Percentiles rank a stretch among this genome's conserved stretches.
Conservation (phyloP, 1,140 invertebrate species). For the Drosophila tropicalis region DNA sequence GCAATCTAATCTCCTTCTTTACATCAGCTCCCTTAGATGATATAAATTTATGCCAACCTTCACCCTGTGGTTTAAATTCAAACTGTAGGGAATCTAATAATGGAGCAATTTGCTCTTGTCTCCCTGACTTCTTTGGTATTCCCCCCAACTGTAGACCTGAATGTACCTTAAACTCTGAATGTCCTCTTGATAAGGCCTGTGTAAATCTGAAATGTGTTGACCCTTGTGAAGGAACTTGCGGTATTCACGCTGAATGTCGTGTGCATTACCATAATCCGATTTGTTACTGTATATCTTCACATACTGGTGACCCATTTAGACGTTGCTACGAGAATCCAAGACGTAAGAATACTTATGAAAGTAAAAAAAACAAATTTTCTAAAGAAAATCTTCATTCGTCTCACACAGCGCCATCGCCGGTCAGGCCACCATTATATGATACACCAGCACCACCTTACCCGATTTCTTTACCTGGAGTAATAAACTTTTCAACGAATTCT, state of each 20-base stretch:
- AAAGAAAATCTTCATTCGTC: conserved; percentile 20
- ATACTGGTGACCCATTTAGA: conserved; percentile 87
- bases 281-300: conserved; percentile 90
- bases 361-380: neutral
- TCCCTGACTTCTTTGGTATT: conserved; percentile 88
- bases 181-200: conserved; percentile 87
- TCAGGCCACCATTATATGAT: conserved; percentile 50
- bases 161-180: conserved; percentile 90
- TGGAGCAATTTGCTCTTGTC: conserved; percentile 88
- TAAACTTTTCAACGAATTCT: conserved; percentile 36
- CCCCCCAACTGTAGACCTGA: conserved; percentile 90
- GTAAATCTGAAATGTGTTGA: conserved; percentile 88
- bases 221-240: conserved; percentile 91
- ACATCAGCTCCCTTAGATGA: conserved; percentile 36
- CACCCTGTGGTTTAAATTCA: conserved; percentile 90
- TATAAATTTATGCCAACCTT: conserved; percentile 85
- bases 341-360: conserved; percentile 60
- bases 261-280: conserved; percentile 89
- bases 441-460: conserved; percentile 66
- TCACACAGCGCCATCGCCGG: conserved; percentile 25
- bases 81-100: conserved; percentile 87
- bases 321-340: conserved; percentile 84
- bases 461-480: conserved; percentile 55
- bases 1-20: conserved; percentile 36
- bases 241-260: conserved; percentile 88